Conservation (phyloP, 2,797 vertebrate genomes). For the Ctenopoma multispine region DNA sequence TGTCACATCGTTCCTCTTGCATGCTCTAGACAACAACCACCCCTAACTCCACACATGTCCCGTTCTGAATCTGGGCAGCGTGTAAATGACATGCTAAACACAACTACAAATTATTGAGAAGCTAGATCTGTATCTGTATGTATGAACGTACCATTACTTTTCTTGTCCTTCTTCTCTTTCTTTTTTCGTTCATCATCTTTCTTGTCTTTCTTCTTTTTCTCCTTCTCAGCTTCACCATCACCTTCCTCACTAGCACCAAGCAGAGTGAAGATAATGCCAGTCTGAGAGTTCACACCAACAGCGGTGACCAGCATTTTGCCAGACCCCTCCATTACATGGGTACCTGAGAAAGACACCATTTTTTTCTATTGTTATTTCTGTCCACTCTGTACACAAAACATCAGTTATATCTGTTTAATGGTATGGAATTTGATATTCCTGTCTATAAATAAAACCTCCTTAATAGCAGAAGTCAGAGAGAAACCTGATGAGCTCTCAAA, state of each 20-base stretch:
- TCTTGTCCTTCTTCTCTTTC: conserved; percentile 86
- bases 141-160: conserved; percentile 57
- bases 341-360: conserved; percentile 81
- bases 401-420: not conserved
- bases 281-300: conserved; percentile 98
- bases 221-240: conserved; percentile 88
- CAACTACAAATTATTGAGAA: too few species aligned
- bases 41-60: too few species aligned
- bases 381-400: not conserved
- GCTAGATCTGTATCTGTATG: not conserved
- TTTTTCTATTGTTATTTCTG: not conserved
- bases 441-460: not conserved
- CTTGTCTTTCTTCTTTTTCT: conserved; percentile 88
- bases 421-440: not conserved
- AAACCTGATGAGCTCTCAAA: not conserved
- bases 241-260: conserved; percentile 91
- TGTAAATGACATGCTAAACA: too few species aligned
- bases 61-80: too few species aligned
- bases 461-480: not conserved
- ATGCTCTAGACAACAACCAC: too few species aligned
- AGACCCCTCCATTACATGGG: conserved; percentile 98
- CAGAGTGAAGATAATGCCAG: conserved; percentile 95
- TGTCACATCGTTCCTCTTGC: too few species aligned
- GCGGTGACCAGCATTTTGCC: conserved; percentile 94
- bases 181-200: conserved; percentile 85